Evolutionary conservation across 1,140 invertebrate genomes (phyloP), one percentile per base, ranked within the genome.

Genomic region (Radopholus similis): DNA sequence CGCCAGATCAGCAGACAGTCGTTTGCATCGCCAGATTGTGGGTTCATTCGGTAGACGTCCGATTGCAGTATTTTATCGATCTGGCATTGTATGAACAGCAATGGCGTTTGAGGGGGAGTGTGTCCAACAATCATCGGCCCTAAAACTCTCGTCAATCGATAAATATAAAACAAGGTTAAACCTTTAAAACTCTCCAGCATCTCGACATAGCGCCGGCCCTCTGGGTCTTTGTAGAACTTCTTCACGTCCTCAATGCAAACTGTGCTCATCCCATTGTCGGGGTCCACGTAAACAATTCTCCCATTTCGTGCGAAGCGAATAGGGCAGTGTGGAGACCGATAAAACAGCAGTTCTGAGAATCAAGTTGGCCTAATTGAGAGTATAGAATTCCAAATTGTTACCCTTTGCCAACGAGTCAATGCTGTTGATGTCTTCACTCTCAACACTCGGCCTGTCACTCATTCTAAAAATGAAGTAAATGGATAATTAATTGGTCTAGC

Each of bases 1-100:
- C 40, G 18, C 75, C 75, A 77, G 47, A 77, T 73, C 1, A 77
- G 58, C n/a, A 80, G 26, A 38, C 75, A 80, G 57, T 77, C 75
- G 47, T 76, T 77, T 1, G 75, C 66, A 55, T 77, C 75, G n/a
- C 62, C 34, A 4, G 62, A 74, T 1, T 59, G 26, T 9, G 73
- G 75, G 64, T 77, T 77, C 13, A 42, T 47, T 18, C 51, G 35
- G 21, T 80, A 80, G 34, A 77, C 58, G 28, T 77, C 74, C 4
- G 74, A 77, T 18, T 66, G 49, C 0, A 18, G 42, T 18, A 77
- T 76, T 5, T 60, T 34, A 15, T 63, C 35, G 26, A 77, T 80
- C 58, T 77, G 75, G 9, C 65, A 59, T 51, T 80, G 57, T 13
- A 77, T 67, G 47, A 77, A 77, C 8, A 76, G 32, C 8, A 63